phyloP scores from a whole-genome alignment of 2,113 vertebrate species.

The Mellivora capensis region DNA sequence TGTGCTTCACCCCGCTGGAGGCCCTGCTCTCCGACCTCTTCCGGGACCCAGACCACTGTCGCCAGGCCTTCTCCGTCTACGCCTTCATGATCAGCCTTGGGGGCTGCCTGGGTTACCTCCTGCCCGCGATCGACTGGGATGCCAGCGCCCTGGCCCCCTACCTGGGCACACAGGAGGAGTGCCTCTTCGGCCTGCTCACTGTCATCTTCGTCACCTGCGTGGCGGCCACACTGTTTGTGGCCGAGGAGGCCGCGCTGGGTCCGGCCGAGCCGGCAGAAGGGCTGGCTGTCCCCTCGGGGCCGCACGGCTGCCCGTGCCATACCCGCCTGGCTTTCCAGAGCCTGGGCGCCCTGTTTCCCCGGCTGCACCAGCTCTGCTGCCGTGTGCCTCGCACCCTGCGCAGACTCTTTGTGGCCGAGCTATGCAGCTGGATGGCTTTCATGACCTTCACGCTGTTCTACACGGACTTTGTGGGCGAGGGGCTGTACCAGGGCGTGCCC shows the following conservation, averaged over 20 bases:
- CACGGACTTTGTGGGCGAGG: constrained; percentile 90
- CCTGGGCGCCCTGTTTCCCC: constrained; percentile 78
- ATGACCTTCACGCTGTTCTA: constrained; percentile 93
- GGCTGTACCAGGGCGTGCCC: constrained; percentile 88
- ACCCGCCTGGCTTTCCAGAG: constrained; percentile 55
- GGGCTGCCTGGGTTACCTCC: constrained; percentile 90
- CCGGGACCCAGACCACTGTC: constrained; percentile 86
- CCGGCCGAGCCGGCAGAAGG: background rate
- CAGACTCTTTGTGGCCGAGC: constrained; percentile 87
- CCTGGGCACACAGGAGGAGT: constrained; percentile 87
- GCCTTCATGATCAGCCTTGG: constrained; percentile 92
- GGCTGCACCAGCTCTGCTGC: constrained; percentile 81
- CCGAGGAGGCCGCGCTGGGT: constrained; percentile 76
- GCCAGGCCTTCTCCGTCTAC: constrained; percentile 88
- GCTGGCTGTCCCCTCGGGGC: background rate
- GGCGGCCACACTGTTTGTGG: constrained; percentile 85
- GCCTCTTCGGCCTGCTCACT: constrained; percentile 87
- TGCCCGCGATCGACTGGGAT: constrained; percentile 88
- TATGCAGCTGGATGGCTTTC: constrained; percentile 92
- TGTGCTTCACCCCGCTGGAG: constrained; percentile 90
- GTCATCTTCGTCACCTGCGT: constrained; percentile 86
- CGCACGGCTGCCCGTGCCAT: constrained; percentile 67
- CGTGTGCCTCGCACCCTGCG: constrained; percentile 84
- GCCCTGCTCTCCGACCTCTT: constrained; percentile 90
- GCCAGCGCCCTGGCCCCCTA: constrained; percentile 81